These are phyloP conservation scores for Gambelia wislizenii DNA, from an alignment of 2,797 vertebrate species.

Conservation along the genomic window DNA sequence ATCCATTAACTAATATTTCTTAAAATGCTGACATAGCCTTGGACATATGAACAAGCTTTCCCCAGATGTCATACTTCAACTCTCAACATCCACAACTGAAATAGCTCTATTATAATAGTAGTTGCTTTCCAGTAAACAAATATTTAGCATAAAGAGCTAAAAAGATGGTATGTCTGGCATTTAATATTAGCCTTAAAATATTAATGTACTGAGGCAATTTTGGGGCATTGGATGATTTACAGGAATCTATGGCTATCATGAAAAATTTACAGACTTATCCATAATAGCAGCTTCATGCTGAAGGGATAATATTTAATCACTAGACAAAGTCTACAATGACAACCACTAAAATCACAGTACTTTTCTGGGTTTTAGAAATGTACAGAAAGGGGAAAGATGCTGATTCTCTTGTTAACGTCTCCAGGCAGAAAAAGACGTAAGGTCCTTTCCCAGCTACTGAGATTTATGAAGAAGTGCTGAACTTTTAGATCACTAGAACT, in stretches of 20 bases:
- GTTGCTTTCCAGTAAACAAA: not conserved
- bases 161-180: not conserved
- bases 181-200: conserved; percentile 5
- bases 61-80: not conserved
- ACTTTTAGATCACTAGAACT: not conserved
- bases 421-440: not conserved
- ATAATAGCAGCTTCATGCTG: not conserved
- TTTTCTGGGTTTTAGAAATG: not conserved
- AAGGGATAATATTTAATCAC: not conserved
- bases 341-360: not conserved
- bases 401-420: not conserved
- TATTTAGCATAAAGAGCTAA: not conserved
- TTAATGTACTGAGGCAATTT: not conserved
- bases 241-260: not conserved
- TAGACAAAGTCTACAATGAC: not conserved
- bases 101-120: not conserved
- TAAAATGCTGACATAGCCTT: not conserved
- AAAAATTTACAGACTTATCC: not conserved
- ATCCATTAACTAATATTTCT: not conserved
- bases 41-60: not conserved
- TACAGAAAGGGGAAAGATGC: not conserved
- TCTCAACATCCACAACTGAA: not conserved
- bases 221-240: not conserved
- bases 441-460: not conserved
- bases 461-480: not conserved